Percentiles rank a stretch among this genome's conserved stretches.
Evolutionary conservation across 37 sponge, comb jelly and placozoan genomes (phyloP).

Genomic region (Geodia barretti): DNA sequence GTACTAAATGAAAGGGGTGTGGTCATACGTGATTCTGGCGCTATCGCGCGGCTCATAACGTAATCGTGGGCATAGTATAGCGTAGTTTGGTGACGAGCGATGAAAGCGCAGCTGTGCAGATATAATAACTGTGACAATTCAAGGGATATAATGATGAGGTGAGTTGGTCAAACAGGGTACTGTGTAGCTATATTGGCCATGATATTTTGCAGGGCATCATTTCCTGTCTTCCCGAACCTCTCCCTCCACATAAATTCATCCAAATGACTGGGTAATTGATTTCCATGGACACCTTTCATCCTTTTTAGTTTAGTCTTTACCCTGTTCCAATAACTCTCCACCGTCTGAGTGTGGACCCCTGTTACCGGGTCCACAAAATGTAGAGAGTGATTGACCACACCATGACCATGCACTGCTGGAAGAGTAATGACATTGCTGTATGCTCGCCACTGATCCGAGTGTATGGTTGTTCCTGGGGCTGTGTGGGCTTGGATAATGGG

Average conservation of each 20-base stretch:
- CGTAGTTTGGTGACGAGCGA: no score
- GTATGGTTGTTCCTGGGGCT: constrained; percentile 49
- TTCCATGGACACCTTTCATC: constrained; percentile 50
- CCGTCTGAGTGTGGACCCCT: constrained; percentile 61
- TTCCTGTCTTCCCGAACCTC: constrained; percentile 42
- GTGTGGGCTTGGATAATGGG: constrained; percentile 64
- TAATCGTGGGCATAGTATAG: no score
- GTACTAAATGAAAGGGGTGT: no score
- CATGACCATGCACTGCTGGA: no score
- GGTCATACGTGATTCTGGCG: no score
- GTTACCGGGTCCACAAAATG: constrained; percentile 54
- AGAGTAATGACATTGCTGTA: not conserved
- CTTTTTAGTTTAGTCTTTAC: constrained; percentile 54
- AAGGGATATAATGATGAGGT: no score
- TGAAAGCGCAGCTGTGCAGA: no score
- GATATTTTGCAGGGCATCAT: no score
- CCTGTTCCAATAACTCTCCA: constrained; percentile 69
- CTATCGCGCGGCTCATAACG: no score
- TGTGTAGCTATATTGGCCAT: no score
- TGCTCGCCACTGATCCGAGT: constrained; percentile 60
- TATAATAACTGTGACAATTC: no score
- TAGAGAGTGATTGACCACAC: constrained; percentile 4
- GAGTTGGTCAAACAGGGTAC: no score
- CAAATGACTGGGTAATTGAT: constrained; percentile 49
- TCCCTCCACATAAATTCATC: constrained; percentile 85